Base-by-base conservation (phyloP, 2,113 vertebrate species). In the Psammodynastes pulverulentus region DNA sequence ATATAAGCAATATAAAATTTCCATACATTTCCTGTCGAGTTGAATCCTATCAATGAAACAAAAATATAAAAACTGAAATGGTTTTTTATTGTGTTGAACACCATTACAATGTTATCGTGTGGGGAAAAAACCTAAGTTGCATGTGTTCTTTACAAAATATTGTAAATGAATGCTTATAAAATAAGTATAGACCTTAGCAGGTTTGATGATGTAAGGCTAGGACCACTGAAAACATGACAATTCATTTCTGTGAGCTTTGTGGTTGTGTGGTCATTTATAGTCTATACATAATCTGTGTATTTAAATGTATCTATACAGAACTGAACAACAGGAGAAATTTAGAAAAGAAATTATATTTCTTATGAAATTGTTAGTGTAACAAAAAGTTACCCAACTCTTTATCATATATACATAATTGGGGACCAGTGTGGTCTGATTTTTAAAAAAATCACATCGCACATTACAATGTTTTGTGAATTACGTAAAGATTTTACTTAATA, bases 401-500 rank as follows among this genome's bases (percentile, higher is more conserved):
- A 95, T 79, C 93, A 21, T 97, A 97, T 97, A 92, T 98, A 97
- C 97, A 97, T 96, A 97, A 92, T 86, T 96, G 97, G 97, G 97
- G 97, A 98, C 98, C 97, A 97, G 95, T 97, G 97, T 98, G 97
- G 97, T 98, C 97, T 97, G 96, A 97, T 96, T 97, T 92, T 95
- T 97, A 98, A 97, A 95, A 98, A 97, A 95, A 94, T 97, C 97
- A 97, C 97, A 97, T 98, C 96, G 95, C 96, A 97, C 96, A 95
- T 94, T 96, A 97, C 96, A 97, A 96, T 97, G 96, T 93, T 95
- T 95, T 96, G 96, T 97, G 97, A 98, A 97, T 96, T 94, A 95
- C 86, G 95, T 94, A 85, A 93, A 95, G 91, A 79, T 93, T 95
- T 95, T 91, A 95, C 46, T 94, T 58, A 89, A 39, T 85, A 94